Percentiles rank a stretch among this genome's conserved stretches.
phyloP scores from a whole-genome alignment of 2,888 invertebrate genomes.

The Capitulum mitella region DNA sequence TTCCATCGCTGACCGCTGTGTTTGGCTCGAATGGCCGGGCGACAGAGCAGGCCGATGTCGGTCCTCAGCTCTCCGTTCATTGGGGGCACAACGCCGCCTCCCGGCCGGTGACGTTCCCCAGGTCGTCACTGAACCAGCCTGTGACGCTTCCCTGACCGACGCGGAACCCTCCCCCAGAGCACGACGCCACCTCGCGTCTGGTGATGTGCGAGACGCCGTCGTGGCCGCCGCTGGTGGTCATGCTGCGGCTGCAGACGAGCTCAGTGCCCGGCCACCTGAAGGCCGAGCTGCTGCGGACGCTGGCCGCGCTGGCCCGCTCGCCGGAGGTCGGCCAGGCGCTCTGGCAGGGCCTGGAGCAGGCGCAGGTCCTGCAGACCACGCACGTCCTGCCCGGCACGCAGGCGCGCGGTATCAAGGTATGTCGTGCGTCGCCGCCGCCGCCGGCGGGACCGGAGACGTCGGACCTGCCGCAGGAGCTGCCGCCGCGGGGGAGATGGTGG shows the following conservation, averaged over 20 bases:
- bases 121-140: too few relatives aligned
- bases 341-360: constrained; percentile 78
- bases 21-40: too few relatives aligned
- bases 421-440: too few relatives aligned
- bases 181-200: constrained; percentile 42
- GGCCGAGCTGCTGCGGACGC: constrained; percentile 67
- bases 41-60: too few relatives aligned
- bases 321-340: constrained; percentile 68
- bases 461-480: too few relatives aligned
- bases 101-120: too few relatives aligned
- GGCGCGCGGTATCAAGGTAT: constrained; percentile 33
- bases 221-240: constrained; percentile 72
- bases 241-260: constrained; percentile 77
- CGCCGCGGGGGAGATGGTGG: too few relatives aligned
- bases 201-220: constrained; percentile 70
- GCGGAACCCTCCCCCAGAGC: background rate
- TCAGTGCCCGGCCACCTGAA: constrained; percentile 78
- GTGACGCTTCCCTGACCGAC: too few relatives aligned
- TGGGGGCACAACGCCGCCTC: too few relatives aligned
- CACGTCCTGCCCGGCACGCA: constrained; percentile 34
- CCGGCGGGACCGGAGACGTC: too few relatives aligned
- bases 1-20: too few relatives aligned
- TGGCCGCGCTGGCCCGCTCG: constrained; percentile 70
- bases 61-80: too few relatives aligned
- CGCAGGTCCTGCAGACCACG: constrained; percentile 63